These are phyloP conservation scores for Euura lappo DNA, from an alignment of 1,140 invertebrate species.

Conservation along the genomic window DNA sequence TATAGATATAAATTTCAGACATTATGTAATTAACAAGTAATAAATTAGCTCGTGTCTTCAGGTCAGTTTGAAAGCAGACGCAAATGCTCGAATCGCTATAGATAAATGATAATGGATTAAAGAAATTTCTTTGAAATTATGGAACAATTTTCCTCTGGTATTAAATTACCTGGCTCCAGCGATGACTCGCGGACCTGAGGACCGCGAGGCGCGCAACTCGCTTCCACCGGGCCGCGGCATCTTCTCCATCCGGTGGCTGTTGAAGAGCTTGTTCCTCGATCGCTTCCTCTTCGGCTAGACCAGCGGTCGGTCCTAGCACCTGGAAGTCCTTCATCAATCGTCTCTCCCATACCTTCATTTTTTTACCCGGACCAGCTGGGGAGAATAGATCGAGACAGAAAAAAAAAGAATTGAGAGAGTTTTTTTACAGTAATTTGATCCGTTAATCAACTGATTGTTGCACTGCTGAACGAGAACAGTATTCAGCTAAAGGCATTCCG, in stretches of 20 bases:
- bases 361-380: slow-evolving; percentile 71
- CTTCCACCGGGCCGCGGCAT: slow-evolving; percentile 71
- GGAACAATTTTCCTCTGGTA: slow-evolving; percentile 13
- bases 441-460: slow-evolving; percentile 8
- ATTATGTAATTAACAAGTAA: slow-evolving; percentile 17
- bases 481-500: neutral
- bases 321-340: slow-evolving; percentile 87
- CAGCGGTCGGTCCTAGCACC: slow-evolving; percentile 69
- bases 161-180: slow-evolving; percentile 69
- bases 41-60: no score
- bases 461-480: neutral
- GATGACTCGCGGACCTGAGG: slow-evolving; percentile 68
- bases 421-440: slow-evolving; percentile 12
- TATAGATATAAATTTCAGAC: neutral
- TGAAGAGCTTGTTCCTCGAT: slow-evolving; percentile 43
- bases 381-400: neutral
- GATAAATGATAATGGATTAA: slow-evolving; percentile 2
- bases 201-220: slow-evolving; percentile 76
- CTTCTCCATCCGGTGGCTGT: slow-evolving; percentile 64
- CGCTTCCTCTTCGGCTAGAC: slow-evolving; percentile 60
- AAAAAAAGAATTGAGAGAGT: slow-evolving; percentile 11
- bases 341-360: slow-evolving; percentile 82
- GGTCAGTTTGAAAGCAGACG: no score
- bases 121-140: neutral
- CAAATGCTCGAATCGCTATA: no score